phyloP scores from a whole-genome alignment of 2,888 invertebrate genomes.

The Drosophila crucigera region DNA sequence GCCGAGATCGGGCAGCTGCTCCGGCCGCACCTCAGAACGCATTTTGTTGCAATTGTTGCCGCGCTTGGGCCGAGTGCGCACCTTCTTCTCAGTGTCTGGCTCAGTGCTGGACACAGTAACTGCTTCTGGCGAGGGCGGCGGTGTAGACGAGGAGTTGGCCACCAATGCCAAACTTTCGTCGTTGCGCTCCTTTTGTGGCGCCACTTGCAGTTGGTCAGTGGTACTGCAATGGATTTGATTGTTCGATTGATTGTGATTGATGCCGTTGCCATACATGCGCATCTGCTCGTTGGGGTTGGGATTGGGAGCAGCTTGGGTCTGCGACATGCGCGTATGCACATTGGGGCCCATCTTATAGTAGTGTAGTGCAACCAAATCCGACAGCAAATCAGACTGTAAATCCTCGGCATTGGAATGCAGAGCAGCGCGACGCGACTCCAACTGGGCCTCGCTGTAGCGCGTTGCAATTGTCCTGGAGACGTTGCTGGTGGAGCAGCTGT shows the following conservation, averaged over 20 bases:
- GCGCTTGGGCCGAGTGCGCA: constrained; percentile 6
- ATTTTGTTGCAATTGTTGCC: constrained; percentile 16
- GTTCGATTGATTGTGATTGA: constrained; percentile 6
- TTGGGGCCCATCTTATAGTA: constrained; percentile 90
- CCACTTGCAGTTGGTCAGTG: constrained; percentile 48
- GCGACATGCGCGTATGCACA: constrained; percentile 42
- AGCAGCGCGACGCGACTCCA: constrained; percentile 72
- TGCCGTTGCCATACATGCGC: not conserved
- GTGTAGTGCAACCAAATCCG: constrained; percentile 88
- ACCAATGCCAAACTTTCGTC: constrained; percentile 8
- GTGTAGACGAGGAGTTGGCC: constrained; percentile 21
- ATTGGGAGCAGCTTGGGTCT: not conserved
- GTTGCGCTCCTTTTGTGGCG: constrained; percentile 9
- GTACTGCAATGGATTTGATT: constrained; percentile 25
- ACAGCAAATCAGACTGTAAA: constrained; percentile 84
- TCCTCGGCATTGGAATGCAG: constrained; percentile 75
- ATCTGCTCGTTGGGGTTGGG: constrained; percentile 17
- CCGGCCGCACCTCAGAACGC: constrained; percentile 48
- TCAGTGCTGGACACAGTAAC: not conserved
- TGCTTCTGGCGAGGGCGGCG: constrained; percentile 41
- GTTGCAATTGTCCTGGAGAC: not conserved
- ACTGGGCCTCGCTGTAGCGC: constrained; percentile 2
- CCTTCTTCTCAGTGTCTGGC: constrained; percentile 5
- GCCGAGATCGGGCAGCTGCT: constrained; percentile 42
- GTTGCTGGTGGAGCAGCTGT: constrained; percentile 3